Base-by-base conservation (phyloP, 2,113 vertebrate species). In the Loxodonta africana region DNA sequence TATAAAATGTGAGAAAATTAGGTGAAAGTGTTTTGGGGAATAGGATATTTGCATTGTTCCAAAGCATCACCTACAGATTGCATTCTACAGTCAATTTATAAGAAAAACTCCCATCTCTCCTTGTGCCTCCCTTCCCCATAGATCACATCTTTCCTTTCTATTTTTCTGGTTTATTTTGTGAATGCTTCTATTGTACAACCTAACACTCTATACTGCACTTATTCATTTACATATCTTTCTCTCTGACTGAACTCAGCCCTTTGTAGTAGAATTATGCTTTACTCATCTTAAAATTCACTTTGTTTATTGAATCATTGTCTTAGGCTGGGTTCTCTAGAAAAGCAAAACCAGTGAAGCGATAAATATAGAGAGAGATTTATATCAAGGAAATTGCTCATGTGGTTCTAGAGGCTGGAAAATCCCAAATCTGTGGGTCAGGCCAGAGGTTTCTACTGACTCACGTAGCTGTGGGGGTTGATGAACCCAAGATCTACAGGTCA, bases 1-100 rank as follows among this genome's bases (percentile, higher is more conserved):
- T 44, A 94, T 44, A 90, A 83, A 83, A 67, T 80, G 44, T n/a
- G 63, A 90, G 76, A 90, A 65, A 26, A 25, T 41, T 83, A 67
- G 20, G 20, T 53, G 8, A 53, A 85, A 74, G 30, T 46, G 17
- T 74, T 91, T 69, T 30, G 41, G 41, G 48, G 30, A 87, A 93
- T 20, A 62, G 48, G 20, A 71, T 28, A 71, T 81, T 88, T 94
- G 53, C 21, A 71, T 33, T 11, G 67, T 83, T 14, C 33, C n/a
- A 60, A 88, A 12, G 30, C 28, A 69, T 69, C 26, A 33, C 28
- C 65, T 69, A 69, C 65, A 69, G 65, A 33, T 15, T 14, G n/a
- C 30, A 74, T 94, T 88, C 53, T 48, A 12, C 8, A 81, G 23
- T 41, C 57, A 69, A 57, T 41, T 26, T 25, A 33, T 94, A 73